Conservation (phyloP, 2,113 vertebrate genomes). For the Centrocercus urophasianus region DNA sequence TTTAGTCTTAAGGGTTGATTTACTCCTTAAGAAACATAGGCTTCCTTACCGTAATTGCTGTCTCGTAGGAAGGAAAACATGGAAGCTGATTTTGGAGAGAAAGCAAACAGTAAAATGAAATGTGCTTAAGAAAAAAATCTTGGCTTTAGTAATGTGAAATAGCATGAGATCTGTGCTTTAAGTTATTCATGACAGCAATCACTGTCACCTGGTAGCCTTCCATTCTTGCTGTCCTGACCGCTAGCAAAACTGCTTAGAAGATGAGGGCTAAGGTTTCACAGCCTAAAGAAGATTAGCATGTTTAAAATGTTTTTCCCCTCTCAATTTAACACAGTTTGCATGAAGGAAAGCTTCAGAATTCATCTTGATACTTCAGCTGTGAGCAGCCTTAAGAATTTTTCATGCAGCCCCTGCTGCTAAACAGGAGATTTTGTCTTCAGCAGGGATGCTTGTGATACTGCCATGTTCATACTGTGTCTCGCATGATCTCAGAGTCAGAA, state of each 20-base stretch:
- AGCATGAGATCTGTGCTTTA: not conserved
- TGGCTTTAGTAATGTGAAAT: not conserved
- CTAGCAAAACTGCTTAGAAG: not conserved
- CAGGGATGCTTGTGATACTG: rapidly evolving
- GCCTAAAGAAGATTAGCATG: not conserved
- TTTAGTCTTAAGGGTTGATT: not conserved
- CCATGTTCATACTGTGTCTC: not conserved
- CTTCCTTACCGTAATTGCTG: not conserved
- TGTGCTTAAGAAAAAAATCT: not conserved
- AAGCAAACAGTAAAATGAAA: not conserved
- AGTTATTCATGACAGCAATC: not conserved
- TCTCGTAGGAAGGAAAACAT: not conserved
- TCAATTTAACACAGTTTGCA: not conserved
- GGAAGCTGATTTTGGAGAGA: not conserved
- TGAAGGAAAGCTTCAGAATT: not conserved
- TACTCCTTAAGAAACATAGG: not conserved
- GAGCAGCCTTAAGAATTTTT: not conserved
- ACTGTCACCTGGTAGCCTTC: not conserved
- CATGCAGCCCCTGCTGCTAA: not conserved
- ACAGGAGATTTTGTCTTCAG: not conserved
- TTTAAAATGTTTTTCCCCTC: not conserved
- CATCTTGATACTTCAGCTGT: rapidly evolving
- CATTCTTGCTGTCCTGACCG: not conserved
- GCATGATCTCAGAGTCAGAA: rapidly evolving
- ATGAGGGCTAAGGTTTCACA: not conserved